Percentiles rank a stretch among this genome's conserved stretches.
These are phyloP conservation scores for Achroia grisella DNA, from an alignment of 1,140 invertebrate species.

Conservation along the genomic window DNA sequence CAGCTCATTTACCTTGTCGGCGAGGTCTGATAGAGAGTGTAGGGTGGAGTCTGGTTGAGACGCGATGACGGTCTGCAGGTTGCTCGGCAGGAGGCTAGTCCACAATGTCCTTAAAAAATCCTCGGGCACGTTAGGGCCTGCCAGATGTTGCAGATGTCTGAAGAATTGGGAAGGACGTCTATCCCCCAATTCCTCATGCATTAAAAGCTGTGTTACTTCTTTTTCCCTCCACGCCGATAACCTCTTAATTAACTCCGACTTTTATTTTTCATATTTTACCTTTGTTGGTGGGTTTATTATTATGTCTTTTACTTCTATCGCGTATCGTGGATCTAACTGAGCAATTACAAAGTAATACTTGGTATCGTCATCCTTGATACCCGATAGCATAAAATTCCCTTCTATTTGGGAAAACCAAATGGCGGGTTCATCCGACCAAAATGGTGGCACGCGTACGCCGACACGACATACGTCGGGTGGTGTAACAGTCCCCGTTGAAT, in stretches of 20 bases:
- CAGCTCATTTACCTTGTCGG: slow-evolving; percentile 11
- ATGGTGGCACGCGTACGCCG: neutral
- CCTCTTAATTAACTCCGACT: slow-evolving; percentile 26
- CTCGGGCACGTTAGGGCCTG: slow-evolving; percentile 14
- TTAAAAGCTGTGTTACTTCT: slow-evolving; percentile 22
- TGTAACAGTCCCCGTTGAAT: no score
- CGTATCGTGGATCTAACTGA: neutral
- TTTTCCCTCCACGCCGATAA: slow-evolving; percentile 23
- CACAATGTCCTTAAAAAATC: slow-evolving; percentile 16
- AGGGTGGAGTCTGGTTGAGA: slow-evolving; percentile 5
- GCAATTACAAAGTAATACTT: neutral
- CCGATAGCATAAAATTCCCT: neutral
- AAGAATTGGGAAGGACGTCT: slow-evolving; percentile 25
- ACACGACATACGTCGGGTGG: no score
- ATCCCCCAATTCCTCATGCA: slow-evolving; percentile 37
- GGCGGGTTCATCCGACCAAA: slow-evolving; percentile 1
- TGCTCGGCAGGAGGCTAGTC: slow-evolving; percentile 8
- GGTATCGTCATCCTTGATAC: neutral
- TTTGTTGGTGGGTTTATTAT: neutral
- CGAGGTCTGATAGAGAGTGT: slow-evolving; percentile 9
- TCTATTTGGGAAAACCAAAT: slow-evolving; percentile 4
- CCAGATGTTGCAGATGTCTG: slow-evolving; percentile 13
- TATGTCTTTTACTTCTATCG: neutral
- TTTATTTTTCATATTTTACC: slow-evolving; percentile 24
- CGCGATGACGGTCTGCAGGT: slow-evolving; percentile 11